Percentiles rank a stretch among this genome's conserved stretches.
Evolutionary conservation across 2,113 vertebrate genomes (phyloP).

Genomic region (Tupaia tana): DNA sequence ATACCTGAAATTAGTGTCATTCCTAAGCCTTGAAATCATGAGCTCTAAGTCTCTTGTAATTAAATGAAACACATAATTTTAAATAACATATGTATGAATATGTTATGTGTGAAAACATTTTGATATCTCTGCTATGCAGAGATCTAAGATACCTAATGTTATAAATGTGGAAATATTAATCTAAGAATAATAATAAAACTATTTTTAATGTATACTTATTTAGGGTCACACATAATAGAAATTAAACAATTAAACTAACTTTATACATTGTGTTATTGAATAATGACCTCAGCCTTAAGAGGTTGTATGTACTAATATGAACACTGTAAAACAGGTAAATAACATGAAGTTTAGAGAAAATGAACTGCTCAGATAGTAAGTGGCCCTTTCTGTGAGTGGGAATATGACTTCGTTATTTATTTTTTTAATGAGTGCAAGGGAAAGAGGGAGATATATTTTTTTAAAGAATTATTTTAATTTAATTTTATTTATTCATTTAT

Average conservation of each 20-base stretch:
- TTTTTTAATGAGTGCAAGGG: no score
- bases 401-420: neutral
- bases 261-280: slow-evolving; percentile 7
- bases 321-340: neutral
- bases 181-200: neutral
- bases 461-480: no score
- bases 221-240: slow-evolving; percentile 29
- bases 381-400: neutral
- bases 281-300: slow-evolving; percentile 16
- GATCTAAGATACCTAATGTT: neutral
- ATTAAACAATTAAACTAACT: slow-evolving; percentile 30
- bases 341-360: neutral
- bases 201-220: slow-evolving; percentile 5
- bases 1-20: neutral
- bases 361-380: neutral
- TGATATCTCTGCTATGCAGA: neutral
- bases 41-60: neutral
- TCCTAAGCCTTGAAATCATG: neutral
- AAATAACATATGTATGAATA: slow-evolving; percentile 18
- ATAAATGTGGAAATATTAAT: neutral
- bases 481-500: no score
- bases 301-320: slow-evolving; percentile 8
- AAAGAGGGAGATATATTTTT: no score
- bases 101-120: slow-evolving; percentile 6
- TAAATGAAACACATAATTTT: slow-evolving; percentile 2